Conservation (phyloP, 2,888 invertebrate species). For the Saturnia japonica region DNA sequence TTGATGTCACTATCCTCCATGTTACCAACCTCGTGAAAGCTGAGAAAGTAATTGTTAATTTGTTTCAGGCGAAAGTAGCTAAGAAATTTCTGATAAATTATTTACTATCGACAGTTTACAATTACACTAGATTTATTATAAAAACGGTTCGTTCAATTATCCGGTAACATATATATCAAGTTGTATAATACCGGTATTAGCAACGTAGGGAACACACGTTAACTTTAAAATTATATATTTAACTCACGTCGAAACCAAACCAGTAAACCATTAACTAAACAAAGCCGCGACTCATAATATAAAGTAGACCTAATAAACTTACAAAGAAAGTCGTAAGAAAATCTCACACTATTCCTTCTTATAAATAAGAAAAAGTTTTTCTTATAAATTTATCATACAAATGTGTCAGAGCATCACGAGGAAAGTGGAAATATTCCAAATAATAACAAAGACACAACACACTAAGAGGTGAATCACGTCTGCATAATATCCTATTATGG, state of each 20-base stretch:
- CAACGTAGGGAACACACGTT: neutral
- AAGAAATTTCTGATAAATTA: no score
- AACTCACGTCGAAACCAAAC: neutral
- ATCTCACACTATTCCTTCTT: conserved; percentile 34
- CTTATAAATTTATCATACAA: conserved; percentile 53
- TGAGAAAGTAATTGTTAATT: no score
- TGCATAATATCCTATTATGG: conserved; percentile 33
- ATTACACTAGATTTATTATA: no score
- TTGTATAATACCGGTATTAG: neutral
- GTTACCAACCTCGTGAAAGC: no score
- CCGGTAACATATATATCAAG: no score
- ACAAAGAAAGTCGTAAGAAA: conserved; percentile 29
- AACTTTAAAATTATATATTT: neutral
- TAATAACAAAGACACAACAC: conserved; percentile 46
- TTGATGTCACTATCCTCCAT: no score
- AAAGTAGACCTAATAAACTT: conserved; percentile 29
- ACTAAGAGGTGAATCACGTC: conserved; percentile 35
- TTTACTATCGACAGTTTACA: no score
- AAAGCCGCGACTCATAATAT: conserved; percentile 9
- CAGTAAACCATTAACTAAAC: neutral
- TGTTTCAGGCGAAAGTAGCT: no score
- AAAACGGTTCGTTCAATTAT: no score
- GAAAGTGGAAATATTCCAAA: conserved; percentile 49
- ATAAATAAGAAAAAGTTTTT: conserved; percentile 38
- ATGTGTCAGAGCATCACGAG: conserved; percentile 50